Conservation (phyloP, 1,140 invertebrate species). For the Adoxophyes honmai region DNA sequence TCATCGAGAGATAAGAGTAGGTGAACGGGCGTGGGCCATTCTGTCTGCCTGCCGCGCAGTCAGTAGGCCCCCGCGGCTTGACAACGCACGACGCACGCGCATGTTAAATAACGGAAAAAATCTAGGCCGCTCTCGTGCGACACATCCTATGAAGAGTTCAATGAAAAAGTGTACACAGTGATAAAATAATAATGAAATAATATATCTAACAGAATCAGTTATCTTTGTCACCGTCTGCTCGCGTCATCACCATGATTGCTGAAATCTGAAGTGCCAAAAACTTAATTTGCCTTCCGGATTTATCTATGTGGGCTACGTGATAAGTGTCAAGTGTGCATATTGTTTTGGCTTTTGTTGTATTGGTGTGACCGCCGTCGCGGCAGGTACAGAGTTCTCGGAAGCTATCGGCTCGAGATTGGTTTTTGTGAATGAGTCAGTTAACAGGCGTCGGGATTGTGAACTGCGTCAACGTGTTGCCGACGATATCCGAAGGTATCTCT, state of each 20-base stretch:
- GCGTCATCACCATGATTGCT: slow-evolving; percentile 31
- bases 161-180: slow-evolving; percentile 57
- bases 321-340: slow-evolving; percentile 56
- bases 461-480: slow-evolving; percentile 72
- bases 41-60: slow-evolving; percentile 26
- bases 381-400: slow-evolving; percentile 44
- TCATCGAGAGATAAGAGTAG: slow-evolving; percentile 60
- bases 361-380: slow-evolving; percentile 34
- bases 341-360: slow-evolving; percentile 40
- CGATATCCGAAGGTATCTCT: slow-evolving; percentile 64
- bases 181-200: slow-evolving; percentile 44
- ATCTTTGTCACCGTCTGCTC: slow-evolving; percentile 22
- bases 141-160: slow-evolving; percentile 47
- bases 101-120: slow-evolving; percentile 19
- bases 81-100: slow-evolving; percentile 54
- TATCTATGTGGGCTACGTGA: slow-evolving; percentile 65
- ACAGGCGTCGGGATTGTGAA: slow-evolving; percentile 72
- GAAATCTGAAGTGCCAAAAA: slow-evolving; percentile 42
- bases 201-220: too few species aligned
- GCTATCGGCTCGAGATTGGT: slow-evolving; percentile 42
- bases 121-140: slow-evolving; percentile 60
- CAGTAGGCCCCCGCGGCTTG: slow-evolving; percentile 62
- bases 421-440: slow-evolving; percentile 74
- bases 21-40: slow-evolving; percentile 52
- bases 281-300: slow-evolving; percentile 32